Conservation (phyloP, 2,797 vertebrate species). For the Phylloscopus collybita region DNA sequence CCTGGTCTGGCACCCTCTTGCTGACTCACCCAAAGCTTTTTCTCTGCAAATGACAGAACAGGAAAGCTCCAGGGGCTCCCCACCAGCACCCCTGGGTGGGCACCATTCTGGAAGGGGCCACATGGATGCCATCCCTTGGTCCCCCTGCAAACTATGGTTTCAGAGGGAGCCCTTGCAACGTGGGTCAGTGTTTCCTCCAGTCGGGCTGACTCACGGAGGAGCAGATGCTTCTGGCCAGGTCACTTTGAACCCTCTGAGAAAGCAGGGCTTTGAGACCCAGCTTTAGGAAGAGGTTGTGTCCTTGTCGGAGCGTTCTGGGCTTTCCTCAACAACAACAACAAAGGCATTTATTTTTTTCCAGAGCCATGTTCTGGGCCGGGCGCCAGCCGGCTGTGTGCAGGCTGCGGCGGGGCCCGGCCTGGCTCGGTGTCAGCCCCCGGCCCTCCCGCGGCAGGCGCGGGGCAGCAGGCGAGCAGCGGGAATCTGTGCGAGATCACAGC, state of each 20-base stretch:
- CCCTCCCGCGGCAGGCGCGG: not conserved
- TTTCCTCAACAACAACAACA: slow-evolving; percentile 55
- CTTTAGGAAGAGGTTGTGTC: slow-evolving; percentile 18
- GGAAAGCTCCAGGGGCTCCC: not conserved
- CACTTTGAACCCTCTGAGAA: not conserved
- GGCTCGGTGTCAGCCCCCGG: not conserved
- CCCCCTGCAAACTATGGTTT: accelerated
- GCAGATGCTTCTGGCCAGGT: not conserved
- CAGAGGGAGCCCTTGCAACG: not conserved
- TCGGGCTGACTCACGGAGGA: not conserved
- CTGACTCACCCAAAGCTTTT: slow-evolving; percentile 27
- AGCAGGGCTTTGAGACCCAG: not conserved
- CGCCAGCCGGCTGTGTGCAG: slow-evolving; percentile 8
- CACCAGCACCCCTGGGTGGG: not conserved
- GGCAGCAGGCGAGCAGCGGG: not conserved
- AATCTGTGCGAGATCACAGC: not conserved
- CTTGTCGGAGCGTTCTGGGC: not conserved
- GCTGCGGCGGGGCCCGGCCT: not conserved
- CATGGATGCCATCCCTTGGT: not conserved
- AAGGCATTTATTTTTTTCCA: not conserved
- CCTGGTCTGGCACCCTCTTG: not conserved
- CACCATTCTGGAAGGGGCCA: not conserved
- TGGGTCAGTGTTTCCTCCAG: too few species aligned
- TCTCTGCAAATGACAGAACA: not conserved
- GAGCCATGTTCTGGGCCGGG: not conserved